Evolutionary conservation across 2,113 vertebrate genomes (phyloP).

Genomic region (Aphelocoma coerulescens): DNA sequence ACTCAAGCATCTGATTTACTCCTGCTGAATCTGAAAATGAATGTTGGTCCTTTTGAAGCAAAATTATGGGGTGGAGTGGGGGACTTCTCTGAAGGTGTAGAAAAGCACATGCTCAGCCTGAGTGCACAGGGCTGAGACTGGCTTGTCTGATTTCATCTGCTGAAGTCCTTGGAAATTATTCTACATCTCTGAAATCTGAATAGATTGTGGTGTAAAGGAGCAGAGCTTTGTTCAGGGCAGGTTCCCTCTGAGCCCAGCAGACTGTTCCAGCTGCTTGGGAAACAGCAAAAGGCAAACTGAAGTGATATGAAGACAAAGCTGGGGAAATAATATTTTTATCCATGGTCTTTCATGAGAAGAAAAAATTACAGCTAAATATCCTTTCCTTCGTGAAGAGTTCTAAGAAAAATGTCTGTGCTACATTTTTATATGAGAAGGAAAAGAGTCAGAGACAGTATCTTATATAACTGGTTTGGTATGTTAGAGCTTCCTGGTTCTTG

Average conservation of each 20-base stretch:
- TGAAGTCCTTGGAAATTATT: neutral
- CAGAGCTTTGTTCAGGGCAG: neutral
- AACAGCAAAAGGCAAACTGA: neutral
- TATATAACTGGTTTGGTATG: neutral
- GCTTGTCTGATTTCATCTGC: neutral
- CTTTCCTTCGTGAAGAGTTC: neutral
- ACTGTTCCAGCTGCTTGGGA: neutral
- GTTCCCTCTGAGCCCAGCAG: neutral
- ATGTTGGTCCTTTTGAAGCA: neutral
- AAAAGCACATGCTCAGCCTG: neutral
- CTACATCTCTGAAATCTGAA: neutral
- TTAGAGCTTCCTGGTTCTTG: neutral
- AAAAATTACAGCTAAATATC: neutral
- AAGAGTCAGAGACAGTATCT: neutral
- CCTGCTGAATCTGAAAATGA: neutral
- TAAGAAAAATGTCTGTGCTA: neutral
- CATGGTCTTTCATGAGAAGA: neutral
- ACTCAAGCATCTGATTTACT: neutral
- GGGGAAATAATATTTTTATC: neutral
- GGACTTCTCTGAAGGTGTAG: neutral
- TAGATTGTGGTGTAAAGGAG: neutral
- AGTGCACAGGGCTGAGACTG: neutral
- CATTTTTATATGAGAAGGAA: neutral
- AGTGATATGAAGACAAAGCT: neutral
- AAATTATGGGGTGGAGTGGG: neutral